Percentiles rank a stretch among this genome's conserved stretches.
phyloP scores from a whole-genome alignment of 2,797 vertebrate genomes.

The Hypotaenidia philippensis region DNA sequence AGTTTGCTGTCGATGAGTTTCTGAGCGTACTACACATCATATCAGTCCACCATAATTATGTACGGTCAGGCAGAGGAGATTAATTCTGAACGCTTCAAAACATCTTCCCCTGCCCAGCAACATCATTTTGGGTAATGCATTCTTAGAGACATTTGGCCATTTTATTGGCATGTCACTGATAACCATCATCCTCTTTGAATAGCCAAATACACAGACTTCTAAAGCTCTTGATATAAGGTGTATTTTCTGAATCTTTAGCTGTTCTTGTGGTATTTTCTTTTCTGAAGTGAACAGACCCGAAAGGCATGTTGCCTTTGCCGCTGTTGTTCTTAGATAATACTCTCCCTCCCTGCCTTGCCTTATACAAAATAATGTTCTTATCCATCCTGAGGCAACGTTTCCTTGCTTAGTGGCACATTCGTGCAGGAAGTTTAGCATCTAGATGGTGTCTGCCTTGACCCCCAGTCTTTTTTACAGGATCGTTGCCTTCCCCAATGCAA shows the following conservation, averaged over 20 bases:
- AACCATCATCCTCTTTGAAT: constrained; percentile 30
- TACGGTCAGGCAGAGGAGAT: not conserved
- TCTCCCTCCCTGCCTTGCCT: not conserved
- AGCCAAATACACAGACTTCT: not conserved
- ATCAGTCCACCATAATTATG: not conserved
- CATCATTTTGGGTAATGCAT: not conserved
- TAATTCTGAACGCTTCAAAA: not conserved
- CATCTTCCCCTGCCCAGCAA: not conserved
- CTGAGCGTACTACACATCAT: not conserved
- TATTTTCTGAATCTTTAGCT: not conserved
- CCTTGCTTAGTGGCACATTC: not conserved
- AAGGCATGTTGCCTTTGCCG: not conserved
- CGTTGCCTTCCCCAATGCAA: not conserved
- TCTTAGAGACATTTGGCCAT: not conserved
- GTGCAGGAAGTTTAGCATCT: not conserved
- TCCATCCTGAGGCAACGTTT: not conserved
- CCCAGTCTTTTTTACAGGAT: not conserved
- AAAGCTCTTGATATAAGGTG: not conserved
- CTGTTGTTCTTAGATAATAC: constrained; percentile 29
- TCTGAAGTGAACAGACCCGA: constrained; percentile 1
- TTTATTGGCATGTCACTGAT: constrained; percentile 6
- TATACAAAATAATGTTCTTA: not conserved
- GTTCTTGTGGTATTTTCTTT: not conserved
- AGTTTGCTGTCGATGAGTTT: not conserved
- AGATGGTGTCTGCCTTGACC: not conserved